Base-by-base conservation (phyloP, 2,888 invertebrate species). In the Epiblema foenella region DNA sequence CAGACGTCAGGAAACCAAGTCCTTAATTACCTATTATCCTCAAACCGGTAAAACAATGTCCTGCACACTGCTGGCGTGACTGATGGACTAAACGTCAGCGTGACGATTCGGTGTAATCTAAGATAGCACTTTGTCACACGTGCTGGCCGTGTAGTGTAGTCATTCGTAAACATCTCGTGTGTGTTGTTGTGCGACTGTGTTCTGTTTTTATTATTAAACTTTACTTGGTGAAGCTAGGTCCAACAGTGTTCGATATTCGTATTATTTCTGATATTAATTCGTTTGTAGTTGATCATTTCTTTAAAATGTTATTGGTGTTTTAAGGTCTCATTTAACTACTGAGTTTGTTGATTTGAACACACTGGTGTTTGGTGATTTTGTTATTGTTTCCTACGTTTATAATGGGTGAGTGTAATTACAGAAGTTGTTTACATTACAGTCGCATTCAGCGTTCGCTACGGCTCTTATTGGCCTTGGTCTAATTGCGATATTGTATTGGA, bases 81-180 rank as follows among this genome's bases (percentile, higher is more conserved):
- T 64, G 64, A 64, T 64, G 17, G 10, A 8, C 46, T 46, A 15
- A 46, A n/a, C 51, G 11, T 17, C 17, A 9, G 46, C n/a, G 37
- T 58, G 58, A 52, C 58, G 70, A 46, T 29, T 46, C n/a, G n/a
- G 59, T 33, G 18, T 52, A 10, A 63, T 51, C 20, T 52, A n/a
- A 62, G 68, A 56, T 46, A 67, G 57, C 56, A 70, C 65, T 42
- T 60, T 11, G 39, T 39, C 33, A 20, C 52, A 15, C 54, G 42
- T 33, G 42, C 24, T n/a, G 4, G 39, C 39, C 11, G 54, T 24
- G 24, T 4, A 3, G 24, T 24, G 24, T 65, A 70, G 65, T 70
- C 52, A 54, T 60, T 66, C 29, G 59, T 70, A 65, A 70, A 70
- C 64, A 66, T 63, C 54, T 52, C 65, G 59, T 46, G 59, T 66